These are phyloP conservation scores for Lasioglossum lativentre DNA, from an alignment of 2,888 invertebrate species.

Conservation along the genomic window DNA sequence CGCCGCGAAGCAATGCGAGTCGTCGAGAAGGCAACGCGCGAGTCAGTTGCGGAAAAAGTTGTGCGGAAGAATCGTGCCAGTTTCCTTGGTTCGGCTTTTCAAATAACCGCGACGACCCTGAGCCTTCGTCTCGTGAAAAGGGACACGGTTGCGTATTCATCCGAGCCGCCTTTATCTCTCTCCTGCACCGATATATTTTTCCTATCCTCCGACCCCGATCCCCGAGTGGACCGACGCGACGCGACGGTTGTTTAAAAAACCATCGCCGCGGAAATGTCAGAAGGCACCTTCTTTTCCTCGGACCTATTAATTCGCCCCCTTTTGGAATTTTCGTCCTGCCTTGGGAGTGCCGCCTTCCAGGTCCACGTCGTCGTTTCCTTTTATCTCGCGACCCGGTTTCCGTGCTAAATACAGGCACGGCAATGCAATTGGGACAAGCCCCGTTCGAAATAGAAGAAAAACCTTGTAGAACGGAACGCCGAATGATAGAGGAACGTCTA, in stretches of 20 bases:
- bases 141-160: conserved; percentile 59
- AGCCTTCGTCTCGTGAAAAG: conserved; percentile 47
- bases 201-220: conserved; percentile 34
- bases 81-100: conserved; percentile 60
- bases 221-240: neutral
- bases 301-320: conserved; percentile 8
- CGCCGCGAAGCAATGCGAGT: neutral
- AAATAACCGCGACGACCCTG: conserved; percentile 67
- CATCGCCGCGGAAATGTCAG: conserved; percentile 2
- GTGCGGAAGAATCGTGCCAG: conserved; percentile 59
- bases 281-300: neutral
- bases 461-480: neutral
- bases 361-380: neutral
- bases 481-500: neutral
- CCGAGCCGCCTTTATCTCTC: conserved; percentile 35
- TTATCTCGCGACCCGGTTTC: neutral
- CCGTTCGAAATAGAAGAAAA: neutral
- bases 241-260: neutral
- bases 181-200: conserved; percentile 6
- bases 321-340: neutral
- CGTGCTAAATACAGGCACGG: conserved; percentile 4
- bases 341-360: neutral
- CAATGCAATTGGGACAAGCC: neutral
- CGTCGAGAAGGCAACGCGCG: too few species aligned
- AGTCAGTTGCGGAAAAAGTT: too few species aligned